Conservation (phyloP, 2,888 invertebrate genomes). For the Ectropis crepuscularia region DNA sequence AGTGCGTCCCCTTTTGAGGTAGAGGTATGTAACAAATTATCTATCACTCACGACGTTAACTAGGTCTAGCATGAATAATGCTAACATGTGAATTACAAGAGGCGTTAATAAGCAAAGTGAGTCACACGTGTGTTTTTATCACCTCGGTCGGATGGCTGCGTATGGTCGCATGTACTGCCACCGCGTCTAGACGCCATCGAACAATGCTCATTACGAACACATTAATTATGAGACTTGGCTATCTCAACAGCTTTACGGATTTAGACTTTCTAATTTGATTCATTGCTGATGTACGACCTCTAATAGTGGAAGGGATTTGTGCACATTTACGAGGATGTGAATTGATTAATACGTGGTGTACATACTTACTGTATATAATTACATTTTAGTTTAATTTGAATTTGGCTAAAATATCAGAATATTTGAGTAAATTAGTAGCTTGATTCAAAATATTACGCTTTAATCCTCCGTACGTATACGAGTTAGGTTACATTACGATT, state of each 20-base stretch:
- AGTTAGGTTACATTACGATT: too few species aligned
- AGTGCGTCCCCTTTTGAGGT: constrained; percentile 37
- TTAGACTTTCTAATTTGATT: not conserved
- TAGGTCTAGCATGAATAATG: constrained; percentile 67
- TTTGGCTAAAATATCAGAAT: not conserved
- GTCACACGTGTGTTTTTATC: constrained; percentile 62
- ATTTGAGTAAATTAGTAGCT: too few species aligned
- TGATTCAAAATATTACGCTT: too few species aligned
- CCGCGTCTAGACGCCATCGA: constrained; percentile 24
- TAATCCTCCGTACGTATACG: too few species aligned
- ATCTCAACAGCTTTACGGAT: not conserved
- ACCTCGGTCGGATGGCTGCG: constrained; percentile 52
- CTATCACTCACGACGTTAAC: constrained; percentile 56
- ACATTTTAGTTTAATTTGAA: not conserved
- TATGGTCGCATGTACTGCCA: constrained; percentile 24
- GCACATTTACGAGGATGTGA: too few species aligned
- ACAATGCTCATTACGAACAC: constrained; percentile 12
- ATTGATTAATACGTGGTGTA: too few species aligned
- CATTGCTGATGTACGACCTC: not conserved
- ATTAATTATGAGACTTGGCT: constrained; percentile 1
- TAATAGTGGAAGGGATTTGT: not conserved
- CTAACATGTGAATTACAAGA: constrained; percentile 64
- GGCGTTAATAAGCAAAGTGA: constrained; percentile 62
- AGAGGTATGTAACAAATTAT: constrained; percentile 48
- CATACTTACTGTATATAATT: too few species aligned